phyloP scores from a whole-genome alignment of 2,797 vertebrate species.

The Tragopan temminckii region DNA sequence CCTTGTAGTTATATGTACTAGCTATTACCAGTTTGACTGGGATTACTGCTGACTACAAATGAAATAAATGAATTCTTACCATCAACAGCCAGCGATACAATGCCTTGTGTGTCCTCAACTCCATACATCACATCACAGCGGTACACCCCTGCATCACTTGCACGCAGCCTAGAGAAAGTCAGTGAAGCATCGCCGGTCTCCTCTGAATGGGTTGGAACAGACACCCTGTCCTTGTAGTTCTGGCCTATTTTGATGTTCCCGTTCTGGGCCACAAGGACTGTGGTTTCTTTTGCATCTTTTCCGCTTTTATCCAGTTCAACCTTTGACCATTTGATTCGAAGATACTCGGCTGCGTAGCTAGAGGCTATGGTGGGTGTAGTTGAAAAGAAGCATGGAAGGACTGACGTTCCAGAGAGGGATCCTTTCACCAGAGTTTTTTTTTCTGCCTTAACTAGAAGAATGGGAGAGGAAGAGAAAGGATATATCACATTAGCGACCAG shows the following conservation, averaged over 20 bases:
- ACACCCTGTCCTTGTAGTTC: constrained; percentile 90
- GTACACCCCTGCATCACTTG: constrained; percentile 94
- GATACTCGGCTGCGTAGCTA: constrained; percentile 84
- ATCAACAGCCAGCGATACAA: constrained; percentile 88
- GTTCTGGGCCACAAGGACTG: constrained; percentile 92
- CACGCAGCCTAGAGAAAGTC: constrained; percentile 91
- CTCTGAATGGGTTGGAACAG: constrained; percentile 91
- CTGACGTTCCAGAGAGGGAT: constrained; percentile 91
- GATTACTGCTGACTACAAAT: neutral
- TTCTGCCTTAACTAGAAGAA: constrained; percentile 75
- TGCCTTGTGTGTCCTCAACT: constrained; percentile 93
- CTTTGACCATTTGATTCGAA: constrained; percentile 98
- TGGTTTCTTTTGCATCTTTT: constrained; percentile 88
- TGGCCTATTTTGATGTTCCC: constrained; percentile 93
- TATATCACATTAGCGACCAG: neutral
- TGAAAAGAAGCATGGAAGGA: constrained; percentile 93
- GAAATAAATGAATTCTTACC: constrained; percentile 82
- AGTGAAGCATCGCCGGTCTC: constrained; percentile 91
- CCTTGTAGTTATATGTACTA: neutral
- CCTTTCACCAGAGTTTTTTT: constrained; percentile 85
- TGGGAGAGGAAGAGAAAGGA: neutral
- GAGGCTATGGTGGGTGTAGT: constrained; percentile 89
- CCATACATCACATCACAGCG: constrained; percentile 96
- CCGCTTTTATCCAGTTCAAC: constrained; percentile 84
- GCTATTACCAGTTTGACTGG: neutral